Conservation (phyloP, 2,113 vertebrate genomes). For the Sterrhoptilus dennistouni region DNA sequence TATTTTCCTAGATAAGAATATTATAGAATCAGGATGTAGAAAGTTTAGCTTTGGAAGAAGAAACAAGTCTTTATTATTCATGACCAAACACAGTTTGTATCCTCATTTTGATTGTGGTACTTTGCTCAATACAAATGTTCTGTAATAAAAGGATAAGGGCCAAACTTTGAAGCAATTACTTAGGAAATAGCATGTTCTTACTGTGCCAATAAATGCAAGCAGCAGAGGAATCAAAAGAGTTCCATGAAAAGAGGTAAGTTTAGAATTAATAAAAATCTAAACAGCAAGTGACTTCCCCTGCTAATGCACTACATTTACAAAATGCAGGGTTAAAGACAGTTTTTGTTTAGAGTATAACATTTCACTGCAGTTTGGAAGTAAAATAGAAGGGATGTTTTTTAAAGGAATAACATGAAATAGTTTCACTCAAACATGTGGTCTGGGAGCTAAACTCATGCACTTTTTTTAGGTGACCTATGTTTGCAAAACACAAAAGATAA, state of each 20-base stretch:
- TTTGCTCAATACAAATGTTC: background rate
- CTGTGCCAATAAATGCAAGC: background rate
- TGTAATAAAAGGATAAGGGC: background rate
- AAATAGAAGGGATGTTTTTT: background rate
- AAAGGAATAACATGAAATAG: background rate
- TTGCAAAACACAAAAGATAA: slow-evolving; percentile 6
- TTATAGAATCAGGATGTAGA: background rate
- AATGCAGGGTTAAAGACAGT: background rate
- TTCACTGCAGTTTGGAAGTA: background rate
- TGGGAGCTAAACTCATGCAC: background rate
- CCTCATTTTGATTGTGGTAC: background rate
- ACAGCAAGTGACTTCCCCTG: background rate
- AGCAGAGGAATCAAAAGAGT: background rate
- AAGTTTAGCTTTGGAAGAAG: background rate
- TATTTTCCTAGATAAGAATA: background rate
- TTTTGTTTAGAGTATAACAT: background rate
- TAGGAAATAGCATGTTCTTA: background rate
- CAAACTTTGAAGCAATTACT: background rate
- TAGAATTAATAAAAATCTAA: background rate
- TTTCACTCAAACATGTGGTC: background rate
- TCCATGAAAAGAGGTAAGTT: background rate
- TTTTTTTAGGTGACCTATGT: background rate
- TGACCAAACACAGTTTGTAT: background rate
- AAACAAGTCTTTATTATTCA: background rate
- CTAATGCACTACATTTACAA: background rate